Evolutionary conservation across 35 echinoderm and acorn worm genomes (phyloP), one percentile per base, ranked within the genome.

Genomic region (Acanthaster planci): DNA sequence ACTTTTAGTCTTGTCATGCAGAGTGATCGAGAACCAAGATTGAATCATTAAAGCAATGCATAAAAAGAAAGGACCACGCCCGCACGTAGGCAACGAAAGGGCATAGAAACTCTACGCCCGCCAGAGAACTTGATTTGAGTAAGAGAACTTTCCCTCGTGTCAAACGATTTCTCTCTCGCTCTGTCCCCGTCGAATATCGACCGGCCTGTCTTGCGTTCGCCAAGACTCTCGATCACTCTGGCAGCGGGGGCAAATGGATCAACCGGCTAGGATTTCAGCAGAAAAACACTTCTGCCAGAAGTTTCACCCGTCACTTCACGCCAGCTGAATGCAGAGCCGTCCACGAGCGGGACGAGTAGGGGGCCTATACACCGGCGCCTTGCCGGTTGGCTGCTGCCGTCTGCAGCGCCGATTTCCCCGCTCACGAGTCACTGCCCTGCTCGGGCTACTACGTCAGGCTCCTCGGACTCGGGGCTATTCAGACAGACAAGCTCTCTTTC

Each of bases 401-500:
- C 64, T n/a, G 26, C 2, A 10, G 64, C 64, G 64, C 23, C 64
- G 64, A 72, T 72, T 31, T 72, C 64, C 64, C 64, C 64, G 42
- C 64, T 14, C 30, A 34, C 64, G 64, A 72, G 64, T 72, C 64
- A 72, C 64, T 72, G 64, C 64, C 64, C 64, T 72, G 30, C 26
- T 27, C 34, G 26, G 21, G 30, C 14, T 10, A 19, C 42, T 47
- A 47, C 42, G 12, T 47, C 42, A 47, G 12, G 22, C 26, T 34
- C 19, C 57, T 35, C 64, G 64, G 64, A 72, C 64, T 72, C 64
- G 21, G 64, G 64, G 64, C 64, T 72, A 72, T 72, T 72, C 64
- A 47, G 4, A 12, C 42, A 47, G 42, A 47, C 26, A 72, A 72
- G 26, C 34, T 34, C 26, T 31, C 10, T 72, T 72, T 72, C 64